Conservation (phyloP, 2,888 invertebrate genomes). For the Laothoe populi region DNA sequence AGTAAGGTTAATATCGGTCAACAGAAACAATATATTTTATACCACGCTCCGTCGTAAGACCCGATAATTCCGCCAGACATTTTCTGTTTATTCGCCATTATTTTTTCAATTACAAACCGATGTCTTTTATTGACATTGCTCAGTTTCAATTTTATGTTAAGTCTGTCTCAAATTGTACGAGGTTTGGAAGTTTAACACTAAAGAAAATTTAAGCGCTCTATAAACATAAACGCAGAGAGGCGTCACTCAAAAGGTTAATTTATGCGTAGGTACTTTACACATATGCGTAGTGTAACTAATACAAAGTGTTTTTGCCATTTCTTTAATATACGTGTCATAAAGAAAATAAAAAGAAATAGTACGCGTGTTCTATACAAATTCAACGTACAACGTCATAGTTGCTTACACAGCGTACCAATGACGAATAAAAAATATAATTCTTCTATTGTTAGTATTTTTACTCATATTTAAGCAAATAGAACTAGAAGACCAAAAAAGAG, state of each 20-base stretch:
- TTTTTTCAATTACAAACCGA: constrained; percentile 23
- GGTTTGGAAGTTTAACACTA: not conserved
- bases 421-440: too few species aligned
- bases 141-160: constrained; percentile 17
- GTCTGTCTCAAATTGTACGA: constrained; percentile 3
- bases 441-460: too few species aligned
- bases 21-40: constrained; percentile 23
- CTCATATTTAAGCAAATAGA: too few species aligned
- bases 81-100: constrained; percentile 21
- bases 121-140: constrained; percentile 17
- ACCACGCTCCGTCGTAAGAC: constrained; percentile 3
- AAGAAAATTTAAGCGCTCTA: constrained; percentile 1
- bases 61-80: not conserved
- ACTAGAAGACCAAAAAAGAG: too few species aligned
- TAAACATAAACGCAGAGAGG: not conserved
- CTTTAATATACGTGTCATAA: not conserved
- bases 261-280: not conserved
- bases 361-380: too few species aligned
- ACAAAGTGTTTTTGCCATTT: not conserved
- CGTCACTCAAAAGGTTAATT: not conserved
- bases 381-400: too few species aligned
- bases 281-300: not conserved
- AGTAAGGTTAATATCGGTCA: not conserved
- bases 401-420: too few species aligned
- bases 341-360: too few species aligned